These are phyloP conservation scores for Adelognathus sp. DNA, from an alignment of 2,888 invertebrate genomes.

Conservation along the genomic window DNA sequence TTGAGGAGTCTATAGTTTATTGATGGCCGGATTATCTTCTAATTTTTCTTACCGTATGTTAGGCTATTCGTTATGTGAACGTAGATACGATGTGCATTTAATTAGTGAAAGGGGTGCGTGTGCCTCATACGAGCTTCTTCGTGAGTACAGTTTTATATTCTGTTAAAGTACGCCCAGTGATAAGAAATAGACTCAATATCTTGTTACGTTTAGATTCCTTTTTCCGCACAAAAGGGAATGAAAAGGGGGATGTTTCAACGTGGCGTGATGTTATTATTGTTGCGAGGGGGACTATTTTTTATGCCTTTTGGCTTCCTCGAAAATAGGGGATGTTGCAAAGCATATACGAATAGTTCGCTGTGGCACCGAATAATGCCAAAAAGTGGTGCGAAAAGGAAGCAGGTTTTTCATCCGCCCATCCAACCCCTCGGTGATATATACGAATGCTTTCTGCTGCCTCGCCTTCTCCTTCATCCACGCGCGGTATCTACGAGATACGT, in stretches of 20 bases:
- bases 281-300: conserved; percentile 13
- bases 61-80: no score
- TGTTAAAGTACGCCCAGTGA: neutral
- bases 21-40: no score
- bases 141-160: neutral
- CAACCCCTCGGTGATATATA: conserved; percentile 28
- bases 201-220: neutral
- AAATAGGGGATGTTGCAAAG: conserved; percentile 8
- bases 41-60: no score
- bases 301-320: conserved; percentile 4
- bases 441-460: conserved; percentile 21
- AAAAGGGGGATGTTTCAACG: neutral
- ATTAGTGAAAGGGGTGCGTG: no score
- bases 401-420: conserved; percentile 29
- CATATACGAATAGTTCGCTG: conserved; percentile 1
- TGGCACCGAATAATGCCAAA: conserved; percentile 29
- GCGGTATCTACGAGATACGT: conserved; percentile 9
- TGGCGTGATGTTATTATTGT: conserved; percentile 26
- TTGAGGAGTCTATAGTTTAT: no score
- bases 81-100: no score
- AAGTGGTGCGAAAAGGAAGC: conserved; percentile 18
- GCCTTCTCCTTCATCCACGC: conserved; percentile 6
- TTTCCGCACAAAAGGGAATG: neutral
- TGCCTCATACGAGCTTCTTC: no score
- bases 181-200: neutral